Base-by-base conservation (phyloP, 1,140 invertebrate species). In the Leptinotarsa defecta region DNA sequence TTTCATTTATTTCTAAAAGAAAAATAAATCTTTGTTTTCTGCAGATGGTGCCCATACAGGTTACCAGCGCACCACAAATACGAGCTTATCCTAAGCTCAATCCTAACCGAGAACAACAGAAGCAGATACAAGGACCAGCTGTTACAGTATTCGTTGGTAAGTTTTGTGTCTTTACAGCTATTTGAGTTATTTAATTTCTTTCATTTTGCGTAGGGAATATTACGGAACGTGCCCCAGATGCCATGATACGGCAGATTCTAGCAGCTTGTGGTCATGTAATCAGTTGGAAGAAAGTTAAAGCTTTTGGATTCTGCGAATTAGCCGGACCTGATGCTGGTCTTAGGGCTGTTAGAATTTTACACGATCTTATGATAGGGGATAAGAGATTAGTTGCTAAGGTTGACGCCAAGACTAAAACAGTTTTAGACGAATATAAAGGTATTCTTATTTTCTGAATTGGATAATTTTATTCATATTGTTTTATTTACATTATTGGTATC, bases 271-370 rank as follows among this genome's bases (percentile, higher is more conserved):
- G 98, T 2, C 92, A 94, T 78, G 96, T 99, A 24, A 87, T 96
- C 3, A 96, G 94, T 80, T 99, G 98, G 98, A 99, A 99, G 86
- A 89, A 98, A 79, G 96, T 99, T 11, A 96, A 98, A 86, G 97
- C 95, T 13, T 99, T 99, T 89, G 98, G 98, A 24, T 99, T 99
- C 88, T 99, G 98, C 88, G 98, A 99, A 88, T 97, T 93, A 89
- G 94, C 91, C 68, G 94, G 95, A 74, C 97, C 97, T 20, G 96
- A 98, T 88, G 95, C 96, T 2, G 98, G 97, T 27, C 88, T 99
- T 71, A 89, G 97, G 80, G 97, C 97, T 80, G 96, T 99, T 73
- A 88, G 98, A 71, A 87, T 99, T 73, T 88, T 99, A 11, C 97
- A 99, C 87, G 96, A 98, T 80, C 92, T 96, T 86, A 92, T 95